These are phyloP conservation scores for Nezara viridula DNA, from an alignment of 2,888 invertebrate genomes.

Conservation along the genomic window DNA sequence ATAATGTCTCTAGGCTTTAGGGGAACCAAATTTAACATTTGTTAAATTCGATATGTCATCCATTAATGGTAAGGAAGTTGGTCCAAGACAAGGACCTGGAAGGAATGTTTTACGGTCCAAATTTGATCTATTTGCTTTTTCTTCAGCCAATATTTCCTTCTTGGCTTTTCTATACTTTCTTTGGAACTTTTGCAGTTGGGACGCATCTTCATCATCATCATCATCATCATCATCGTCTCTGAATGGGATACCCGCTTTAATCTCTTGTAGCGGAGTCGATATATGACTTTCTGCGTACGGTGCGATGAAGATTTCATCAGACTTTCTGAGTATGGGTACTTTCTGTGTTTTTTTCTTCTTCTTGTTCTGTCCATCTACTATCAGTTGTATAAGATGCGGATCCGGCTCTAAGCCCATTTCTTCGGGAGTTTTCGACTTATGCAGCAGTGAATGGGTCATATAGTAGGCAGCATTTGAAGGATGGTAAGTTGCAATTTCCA, in stretches of 20 bases:
- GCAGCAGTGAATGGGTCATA: constrained; percentile 6
- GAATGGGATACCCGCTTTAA: background rate
- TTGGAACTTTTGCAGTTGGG: background rate
- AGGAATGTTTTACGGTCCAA: background rate
- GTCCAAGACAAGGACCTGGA: background rate
- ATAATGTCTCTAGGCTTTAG: background rate
- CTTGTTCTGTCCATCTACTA: constrained; percentile 18
- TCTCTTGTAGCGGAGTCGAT: background rate
- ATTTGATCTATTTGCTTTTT: background rate
- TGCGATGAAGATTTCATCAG: background rate
- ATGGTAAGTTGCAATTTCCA: background rate
- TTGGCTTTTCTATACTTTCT: background rate
- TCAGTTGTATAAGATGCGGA: background rate
- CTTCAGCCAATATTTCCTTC: background rate
- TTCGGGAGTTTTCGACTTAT: background rate
- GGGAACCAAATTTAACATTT: background rate
- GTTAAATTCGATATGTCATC: background rate
- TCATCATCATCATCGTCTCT: background rate
- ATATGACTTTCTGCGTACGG: background rate
- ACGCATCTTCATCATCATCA: background rate
- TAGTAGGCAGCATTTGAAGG: background rate
- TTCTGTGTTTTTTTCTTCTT: background rate
- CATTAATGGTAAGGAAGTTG: background rate
- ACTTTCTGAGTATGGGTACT: background rate
- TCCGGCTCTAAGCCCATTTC: constrained; percentile 11